Base-by-base conservation (phyloP, 1,140 invertebrate species). In the Phthorimaea operculella region DNA sequence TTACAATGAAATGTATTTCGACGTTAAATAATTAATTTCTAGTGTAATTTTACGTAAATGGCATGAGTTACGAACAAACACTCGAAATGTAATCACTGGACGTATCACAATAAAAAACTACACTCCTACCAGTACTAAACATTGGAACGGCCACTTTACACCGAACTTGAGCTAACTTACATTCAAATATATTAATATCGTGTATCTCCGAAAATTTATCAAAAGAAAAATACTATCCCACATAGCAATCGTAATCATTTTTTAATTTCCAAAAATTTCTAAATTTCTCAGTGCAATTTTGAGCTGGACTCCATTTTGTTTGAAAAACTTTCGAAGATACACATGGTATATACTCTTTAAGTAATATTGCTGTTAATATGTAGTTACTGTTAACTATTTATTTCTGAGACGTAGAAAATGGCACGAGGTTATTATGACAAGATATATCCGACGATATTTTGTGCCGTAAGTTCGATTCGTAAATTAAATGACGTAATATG, bases 81-180 rank as follows among this genome's bases (percentile, higher is more conserved):
- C 21, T 28, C 21, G 21, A 28, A 28, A 28, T 28, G 21, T 28
- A 56, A 66, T 76, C 78, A 81, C 78, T 84, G 81, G 82, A 83
- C 82, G 72, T 85, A 85, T 85, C 79, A 85, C 82, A 84, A 72
- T 66, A 69, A 71, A 60, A 83, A 81, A 74, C 58, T 73, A 82
- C 60, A 72, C 68, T 28, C 6, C 76, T 84, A 84, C 72, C 71
- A 76, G 66, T 76, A 80, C 74, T 84, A 77, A 81, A 72, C 76
- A 28, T 79, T 85, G 79, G 81, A 85, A 85, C 81, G 81, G 81
- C 79, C 79, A 74, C 73, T 72, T 81, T 78, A 81, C 74, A 80
- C 73, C 64, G 69, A 81, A 70, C 82, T 85, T 85, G 82, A 85
- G 82, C 82, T 85, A 80, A 80, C 76, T 84, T 84, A 84, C 70